These are phyloP conservation scores for Paradoxurus hermaphroditus DNA, from an alignment of 2,113 vertebrate species.

Conservation along the genomic window DNA sequence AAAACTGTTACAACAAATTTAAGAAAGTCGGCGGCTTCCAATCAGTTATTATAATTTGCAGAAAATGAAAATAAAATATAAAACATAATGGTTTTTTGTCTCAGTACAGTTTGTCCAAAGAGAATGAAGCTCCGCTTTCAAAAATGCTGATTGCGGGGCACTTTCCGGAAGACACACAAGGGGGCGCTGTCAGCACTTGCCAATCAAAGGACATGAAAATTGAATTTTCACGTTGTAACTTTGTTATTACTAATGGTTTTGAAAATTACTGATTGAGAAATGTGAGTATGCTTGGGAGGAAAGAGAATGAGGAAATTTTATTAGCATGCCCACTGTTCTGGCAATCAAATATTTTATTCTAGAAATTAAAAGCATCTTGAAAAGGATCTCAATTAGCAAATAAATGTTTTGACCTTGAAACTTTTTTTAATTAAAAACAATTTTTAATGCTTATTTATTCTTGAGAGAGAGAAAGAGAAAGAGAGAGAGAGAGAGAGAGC, in stretches of 20 bases:
- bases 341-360: background rate
- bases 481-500: too few relatives aligned
- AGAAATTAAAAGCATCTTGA: background rate
- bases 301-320: background rate
- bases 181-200: background rate
- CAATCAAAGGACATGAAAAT: accelerated
- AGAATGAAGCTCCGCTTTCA: background rate
- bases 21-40: background rate
- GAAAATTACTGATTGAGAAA: background rate
- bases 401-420: background rate
- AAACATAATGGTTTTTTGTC: background rate
- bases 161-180: background rate
- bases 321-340: background rate
- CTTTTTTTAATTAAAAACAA: too few relatives aligned
- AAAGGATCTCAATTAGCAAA: background rate
- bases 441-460: too few relatives aligned
- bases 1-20: background rate
- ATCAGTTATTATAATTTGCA: background rate
- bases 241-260: background rate
- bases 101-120: background rate
- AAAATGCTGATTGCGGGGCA: background rate
- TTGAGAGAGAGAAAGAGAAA: too few relatives aligned
- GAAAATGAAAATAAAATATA: background rate
- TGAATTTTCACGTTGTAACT: background rate
- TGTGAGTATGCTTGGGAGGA: background rate